These are phyloP conservation scores for Sarcophilus harrisii DNA, from an alignment of 2,797 vertebrate species.

Conservation along the genomic window DNA sequence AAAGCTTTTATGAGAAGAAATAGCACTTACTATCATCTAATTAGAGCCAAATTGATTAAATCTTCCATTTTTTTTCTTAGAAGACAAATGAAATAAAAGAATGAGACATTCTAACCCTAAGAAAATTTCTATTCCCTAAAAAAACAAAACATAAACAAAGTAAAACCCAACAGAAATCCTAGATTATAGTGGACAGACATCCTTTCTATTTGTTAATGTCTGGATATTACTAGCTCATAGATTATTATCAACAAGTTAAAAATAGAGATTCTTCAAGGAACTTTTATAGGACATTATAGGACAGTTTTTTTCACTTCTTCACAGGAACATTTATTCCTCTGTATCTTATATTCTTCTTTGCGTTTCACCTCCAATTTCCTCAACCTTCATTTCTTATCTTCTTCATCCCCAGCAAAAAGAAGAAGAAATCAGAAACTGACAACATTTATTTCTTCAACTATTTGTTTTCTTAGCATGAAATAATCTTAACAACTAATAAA, in stretches of 20 bases:
- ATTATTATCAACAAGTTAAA: constrained; percentile 18
- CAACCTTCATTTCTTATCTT: not conserved
- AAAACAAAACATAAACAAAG: not conserved
- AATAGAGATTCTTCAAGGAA: constrained; percentile 27
- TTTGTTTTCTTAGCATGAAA: not conserved
- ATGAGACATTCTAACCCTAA: constrained; percentile 69
- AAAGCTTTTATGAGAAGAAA: constrained; percentile 56
- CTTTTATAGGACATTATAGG: constrained; percentile 23
- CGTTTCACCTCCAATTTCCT: not conserved
- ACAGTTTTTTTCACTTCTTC: not conserved
- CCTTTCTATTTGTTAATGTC: constrained; percentile 57
- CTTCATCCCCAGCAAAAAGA: not conserved
- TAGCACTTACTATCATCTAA: constrained; percentile 69
- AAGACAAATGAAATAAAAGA: constrained; percentile 74
- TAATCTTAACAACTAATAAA: constrained; percentile 27
- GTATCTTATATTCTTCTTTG: not conserved
- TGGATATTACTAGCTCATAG: constrained; percentile 24
- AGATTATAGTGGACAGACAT: constrained; percentile 64
- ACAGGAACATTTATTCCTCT: not conserved
- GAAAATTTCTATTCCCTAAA: constrained; percentile 56
- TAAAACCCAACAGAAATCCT: constrained; percentile 54
- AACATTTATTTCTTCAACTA: constrained; percentile 19
- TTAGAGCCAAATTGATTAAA: constrained; percentile 73
- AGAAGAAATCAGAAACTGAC: not conserved
- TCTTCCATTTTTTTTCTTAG: constrained; percentile 58